Percentiles rank a stretch among this genome's conserved stretches.
phyloP scores from a whole-genome alignment of 1,140 invertebrate genomes.

The Cyclargus thomasi region DNA sequence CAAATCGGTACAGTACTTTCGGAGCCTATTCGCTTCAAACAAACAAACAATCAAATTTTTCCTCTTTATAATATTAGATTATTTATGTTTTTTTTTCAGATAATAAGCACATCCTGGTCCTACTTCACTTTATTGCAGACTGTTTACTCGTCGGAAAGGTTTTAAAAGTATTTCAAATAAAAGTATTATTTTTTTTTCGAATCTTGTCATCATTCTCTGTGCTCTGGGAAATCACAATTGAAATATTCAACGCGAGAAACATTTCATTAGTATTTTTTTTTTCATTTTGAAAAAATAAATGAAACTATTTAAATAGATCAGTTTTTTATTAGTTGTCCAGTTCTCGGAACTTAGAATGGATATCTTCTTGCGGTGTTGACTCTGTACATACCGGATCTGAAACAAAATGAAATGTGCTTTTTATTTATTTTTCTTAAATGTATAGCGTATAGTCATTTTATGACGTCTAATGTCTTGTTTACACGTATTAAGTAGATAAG shows the following conservation, averaged over 20 bases:
- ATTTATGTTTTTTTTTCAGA: constrained; percentile 30
- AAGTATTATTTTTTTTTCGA: no score
- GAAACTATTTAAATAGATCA: background rate
- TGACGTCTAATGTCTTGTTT: no score
- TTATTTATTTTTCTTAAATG: no score
- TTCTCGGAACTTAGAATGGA: constrained; percentile 28
- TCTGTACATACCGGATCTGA: constrained; percentile 35
- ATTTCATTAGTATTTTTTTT: constrained; percentile 13
- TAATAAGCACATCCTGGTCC: constrained; percentile 46
- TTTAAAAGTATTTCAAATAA: background rate
- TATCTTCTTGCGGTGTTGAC: constrained; percentile 35
- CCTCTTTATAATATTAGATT: no score
- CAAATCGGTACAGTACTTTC: background rate
- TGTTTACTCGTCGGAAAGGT: constrained; percentile 22
- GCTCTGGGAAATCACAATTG: background rate
- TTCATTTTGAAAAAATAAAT: constrained; percentile 19
- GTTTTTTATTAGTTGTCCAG: background rate
- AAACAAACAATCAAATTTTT: no score
- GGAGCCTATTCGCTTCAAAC: no score
- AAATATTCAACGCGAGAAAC: constrained; percentile 15
- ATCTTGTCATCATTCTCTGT: no score
- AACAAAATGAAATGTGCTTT: constrained; percentile 22
- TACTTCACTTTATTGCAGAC: constrained; percentile 44
- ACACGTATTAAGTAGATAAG: no score
- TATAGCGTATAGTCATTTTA: no score